Conservation (phyloP, 2,113 vertebrate genomes). For the Acanthochromis polyacanthus region DNA sequence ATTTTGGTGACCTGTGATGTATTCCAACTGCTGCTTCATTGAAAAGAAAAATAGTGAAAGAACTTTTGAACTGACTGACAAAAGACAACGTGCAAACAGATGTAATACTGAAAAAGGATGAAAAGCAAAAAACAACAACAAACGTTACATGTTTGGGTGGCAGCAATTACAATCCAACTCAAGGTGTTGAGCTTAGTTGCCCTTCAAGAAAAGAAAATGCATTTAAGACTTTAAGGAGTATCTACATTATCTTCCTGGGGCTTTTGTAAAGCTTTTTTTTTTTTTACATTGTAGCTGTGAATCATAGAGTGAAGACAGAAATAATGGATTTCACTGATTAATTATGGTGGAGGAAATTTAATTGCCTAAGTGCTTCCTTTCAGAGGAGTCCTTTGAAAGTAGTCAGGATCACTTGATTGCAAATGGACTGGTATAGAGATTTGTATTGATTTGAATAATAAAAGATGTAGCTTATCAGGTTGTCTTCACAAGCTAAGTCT, state of each 20-base stretch:
- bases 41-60: neutral
- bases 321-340: conserved; percentile 63
- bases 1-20: too few species aligned
- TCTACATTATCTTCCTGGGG: neutral
- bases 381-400: conserved; percentile 39
- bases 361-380: conserved; percentile 65
- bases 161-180: neutral
- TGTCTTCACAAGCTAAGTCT: neutral
- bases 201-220: conserved; percentile 26
- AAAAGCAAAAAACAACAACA: too few species aligned
- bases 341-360: conserved; percentile 48
- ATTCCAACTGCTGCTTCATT: neutral
- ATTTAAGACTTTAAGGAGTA: conserved; percentile 31
- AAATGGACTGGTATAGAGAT: conserved; percentile 34
- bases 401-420: neutral
- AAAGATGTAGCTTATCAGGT: conserved; percentile 1
- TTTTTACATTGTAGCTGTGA: conserved; percentile 31
- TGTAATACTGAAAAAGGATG: neutral
- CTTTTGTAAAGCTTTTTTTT: conserved; percentile 31
- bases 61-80: neutral
- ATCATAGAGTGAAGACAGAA: conserved; percentile 43
- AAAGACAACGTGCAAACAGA: neutral
- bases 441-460: conserved; percentile 28
- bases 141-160: neutral
- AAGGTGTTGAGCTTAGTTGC: neutral